Base-by-base conservation (phyloP, 2,113 vertebrate genomes). In the Chlamydotis undulata region DNA sequence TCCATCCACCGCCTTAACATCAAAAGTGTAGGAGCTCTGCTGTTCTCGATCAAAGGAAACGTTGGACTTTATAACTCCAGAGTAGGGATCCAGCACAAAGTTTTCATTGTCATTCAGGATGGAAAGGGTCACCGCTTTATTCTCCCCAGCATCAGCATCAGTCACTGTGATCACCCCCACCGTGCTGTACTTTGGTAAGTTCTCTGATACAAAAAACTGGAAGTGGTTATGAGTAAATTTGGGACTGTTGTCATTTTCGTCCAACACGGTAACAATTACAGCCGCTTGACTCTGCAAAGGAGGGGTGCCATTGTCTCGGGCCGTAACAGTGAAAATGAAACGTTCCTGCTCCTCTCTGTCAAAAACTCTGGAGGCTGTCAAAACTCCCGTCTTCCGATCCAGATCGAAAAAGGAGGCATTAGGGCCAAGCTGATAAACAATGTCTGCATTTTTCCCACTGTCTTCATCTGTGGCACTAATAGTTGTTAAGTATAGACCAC, bases 181-280 rank as follows among this genome's bases (percentile, higher is more conserved):
- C 0, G 99, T 99, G 97, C 99, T 99, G 96, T 99, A 99, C 97
- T 99, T 99, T 89, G 99, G 99, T 95, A 99, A 98, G 97, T 99
- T 99, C 98, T 99, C 99, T 0, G 99, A 99, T 93, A 99, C 99
- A 33, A 99, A 99, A 97, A 99, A 99, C 94, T 99, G 99, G 97
- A 99, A 99, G 96, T 99, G 99, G 90, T 99, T 99, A 94, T 99
- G 99, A 78, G 99, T 99, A 97, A 99, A 99, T 97, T 99, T 99
- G 56, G 99, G 99, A 94, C 99, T 99, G 95, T 99, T 99, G 97
- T 99, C 99, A 65, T 99, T 99, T 97, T 99, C 99, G 3, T 99
- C 99, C 97, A 99, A 95, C 55, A 99, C 99, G 14, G 99, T 99
- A 60, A 99, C 99, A 85, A 99, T 99, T 49, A 99, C 99, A 16